Base-by-base conservation (phyloP, 2,888 invertebrate species). In the Ceratothoa steindachneri region DNA sequence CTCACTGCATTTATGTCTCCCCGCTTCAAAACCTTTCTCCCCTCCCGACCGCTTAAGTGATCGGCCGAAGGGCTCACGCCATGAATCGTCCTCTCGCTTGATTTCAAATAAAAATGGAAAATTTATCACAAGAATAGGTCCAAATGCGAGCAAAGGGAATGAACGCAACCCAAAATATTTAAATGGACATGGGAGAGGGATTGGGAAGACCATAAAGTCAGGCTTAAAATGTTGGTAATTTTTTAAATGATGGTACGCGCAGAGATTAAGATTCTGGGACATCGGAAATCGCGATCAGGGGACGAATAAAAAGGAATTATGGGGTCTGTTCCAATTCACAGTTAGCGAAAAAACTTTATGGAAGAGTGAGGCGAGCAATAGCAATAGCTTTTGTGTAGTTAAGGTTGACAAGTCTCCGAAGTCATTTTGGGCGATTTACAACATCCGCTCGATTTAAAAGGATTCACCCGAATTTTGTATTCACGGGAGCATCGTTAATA, bases 41-140 rank as follows among this genome's bases (percentile, higher is more conserved):
- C 41, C 41, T 41, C 41, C 15, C 41, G 5, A 5, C 15, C 15
- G 41, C 60, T 24, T 60, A 24, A 1, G 60, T 24, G 60, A 60
- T 60, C 60, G 60, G 19, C 22, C 22, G 60, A 24, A 60, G 12
- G 60, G 22, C 60, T 24, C 19, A 24, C n/a, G 24, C 22, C 60
- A 60, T 24, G 60, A 60, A 60, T 60, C 60, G 60, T 24, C 27
- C 60, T 60, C 24, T 60, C 60, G 60, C 22, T 24, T 60, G 60
- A 60, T 60, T 60, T 60, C 60, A 60, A 60, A 60, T 60, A 60
- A 60, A 60, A 60, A 60, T 60, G 60, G 60, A 60, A 60, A 60
- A 60, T 60, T 60, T 60, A 60, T 60, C 60, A 60, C 60, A 24
- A 60, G 60, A 60, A 60, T 60, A 60, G 60, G 24, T n/a, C 60